Evolutionary conservation across 2,888 invertebrate genomes (phyloP), one percentile per base, ranked within the genome.

Genomic region (Melanostoma scalare): DNA sequence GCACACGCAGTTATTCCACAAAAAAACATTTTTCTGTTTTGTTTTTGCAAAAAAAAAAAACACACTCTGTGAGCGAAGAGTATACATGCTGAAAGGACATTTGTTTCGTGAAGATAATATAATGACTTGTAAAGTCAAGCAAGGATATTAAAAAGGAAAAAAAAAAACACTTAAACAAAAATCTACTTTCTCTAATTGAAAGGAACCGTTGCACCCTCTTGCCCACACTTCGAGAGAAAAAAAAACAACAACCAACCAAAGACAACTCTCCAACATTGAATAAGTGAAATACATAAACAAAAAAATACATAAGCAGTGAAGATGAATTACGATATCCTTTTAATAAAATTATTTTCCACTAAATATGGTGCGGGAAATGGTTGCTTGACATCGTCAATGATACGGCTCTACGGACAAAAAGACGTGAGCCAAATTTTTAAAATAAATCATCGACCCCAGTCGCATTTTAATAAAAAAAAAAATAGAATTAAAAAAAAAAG

Each of bases 181-280:
- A 76, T 81, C 76, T 81, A 81, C 76, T 81, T 76, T 81, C 81
- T 81, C 72, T 81, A 81, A 81, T 81, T 81, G 81, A 81, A 81
- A 76, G 72, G 30, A 72, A 72, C 55, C 76, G 67, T 76, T 72
- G 76, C 67, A 76, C 75, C 65, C 80, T 75, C 53, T 72, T 8
- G 8, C 50, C 60, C 69, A 60, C 40, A 36, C 48, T 38, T 3
- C 10, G 38, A 46, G 31, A 35, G n/a, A 60, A 44, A 10, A 35
- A 55, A 35, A 20, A 20, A 20, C 20, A 20, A 20, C 20, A 20
- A 20, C 20, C 20, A 20, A 20, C 20, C 10, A 35, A 38, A 35
- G 33, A 68, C 3, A 31, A 61, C 44, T 9, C 33, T 44, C 20
- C 33, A 58, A 52, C 69, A 46, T 42, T 65, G 69, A 44, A 65